Conservation (phyloP, 2,888 invertebrate genomes). For the Branchipolynoe longqiensis region DNA sequence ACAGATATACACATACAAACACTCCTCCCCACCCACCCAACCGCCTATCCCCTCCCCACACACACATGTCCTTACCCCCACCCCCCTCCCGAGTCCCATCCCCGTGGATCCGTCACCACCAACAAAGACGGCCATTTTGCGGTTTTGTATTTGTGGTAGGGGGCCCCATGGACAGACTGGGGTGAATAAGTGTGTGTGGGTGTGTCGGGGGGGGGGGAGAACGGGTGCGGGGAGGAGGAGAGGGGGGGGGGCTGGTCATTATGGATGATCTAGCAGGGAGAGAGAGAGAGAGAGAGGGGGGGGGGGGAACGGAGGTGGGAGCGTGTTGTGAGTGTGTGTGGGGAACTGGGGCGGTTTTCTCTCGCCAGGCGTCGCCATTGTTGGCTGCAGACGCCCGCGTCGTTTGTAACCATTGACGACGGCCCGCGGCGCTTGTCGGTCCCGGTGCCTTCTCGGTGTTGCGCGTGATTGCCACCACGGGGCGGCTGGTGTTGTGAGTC, state of each 20-base stretch:
- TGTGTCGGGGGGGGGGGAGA: too few relatives aligned
- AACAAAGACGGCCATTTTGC: constrained; percentile 38
- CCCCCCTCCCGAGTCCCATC: too few relatives aligned
- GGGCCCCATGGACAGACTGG: constrained; percentile 7
- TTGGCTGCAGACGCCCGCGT: constrained; percentile 6
- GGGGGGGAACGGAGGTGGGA: too few relatives aligned
- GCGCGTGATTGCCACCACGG: constrained; percentile 45
- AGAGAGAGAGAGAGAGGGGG: too few relatives aligned
- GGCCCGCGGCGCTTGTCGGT: constrained; percentile 3
- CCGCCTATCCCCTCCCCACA: too few relatives aligned
- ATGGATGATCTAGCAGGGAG: constrained; percentile 53
- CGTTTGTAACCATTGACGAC: constrained; percentile 53
- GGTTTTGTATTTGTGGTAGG: constrained; percentile 32
- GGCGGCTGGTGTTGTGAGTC: not conserved
- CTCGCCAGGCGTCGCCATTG: constrained; percentile 2
- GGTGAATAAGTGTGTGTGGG: too few relatives aligned
- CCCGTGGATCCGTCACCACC: not conserved
- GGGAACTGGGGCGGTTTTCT: too few relatives aligned
- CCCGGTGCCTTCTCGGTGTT: constrained; percentile 5
- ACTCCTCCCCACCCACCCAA: too few relatives aligned
- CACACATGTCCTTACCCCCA: too few relatives aligned
- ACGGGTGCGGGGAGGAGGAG: too few relatives aligned
- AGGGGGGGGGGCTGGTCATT: constrained; percentile 32
- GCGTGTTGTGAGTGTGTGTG: too few relatives aligned
- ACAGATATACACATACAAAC: too few relatives aligned